A percentile compares a stretch with the other conserved stretches of the same genome.
phyloP scores from a whole-genome alignment of 2,888 invertebrate genomes.

The Epicampocera succincta region DNA sequence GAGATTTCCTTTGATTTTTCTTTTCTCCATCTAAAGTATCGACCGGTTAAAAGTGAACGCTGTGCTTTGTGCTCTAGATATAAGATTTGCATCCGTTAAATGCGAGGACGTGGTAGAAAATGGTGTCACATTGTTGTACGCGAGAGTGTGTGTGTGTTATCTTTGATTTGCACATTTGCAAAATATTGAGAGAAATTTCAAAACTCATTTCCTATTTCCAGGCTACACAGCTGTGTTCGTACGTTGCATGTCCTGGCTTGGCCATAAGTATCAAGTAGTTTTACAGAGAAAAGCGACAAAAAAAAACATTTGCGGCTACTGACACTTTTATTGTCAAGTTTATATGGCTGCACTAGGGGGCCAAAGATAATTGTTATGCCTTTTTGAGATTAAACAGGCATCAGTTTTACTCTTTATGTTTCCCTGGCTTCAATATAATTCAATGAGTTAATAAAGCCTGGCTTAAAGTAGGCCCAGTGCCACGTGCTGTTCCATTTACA shows the following conservation, averaged over 20 bases:
- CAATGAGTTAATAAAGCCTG: too few species aligned
- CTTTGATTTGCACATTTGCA: conserved; percentile 23
- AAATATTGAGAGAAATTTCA: conserved; percentile 25
- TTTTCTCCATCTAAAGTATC: too few species aligned
- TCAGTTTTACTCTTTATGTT: too few species aligned
- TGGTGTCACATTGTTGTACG: background rate
- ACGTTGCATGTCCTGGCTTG: conserved; percentile 45
- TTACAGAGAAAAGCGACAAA: conserved; percentile 33
- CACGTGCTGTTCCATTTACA: too few species aligned
- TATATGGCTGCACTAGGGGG: background rate
- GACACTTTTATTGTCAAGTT: conserved; percentile 3
- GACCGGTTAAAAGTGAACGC: too few species aligned
- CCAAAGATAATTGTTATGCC: background rate
- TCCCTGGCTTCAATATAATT: too few species aligned
- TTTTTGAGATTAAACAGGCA: too few species aligned
- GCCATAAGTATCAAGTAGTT: conserved; percentile 53
- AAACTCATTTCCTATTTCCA: conserved; percentile 61
- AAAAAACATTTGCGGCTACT: conserved; percentile 38
- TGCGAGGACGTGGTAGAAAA: background rate
- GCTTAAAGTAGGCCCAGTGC: too few species aligned
- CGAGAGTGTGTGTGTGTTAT: background rate
- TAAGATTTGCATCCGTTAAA: too few species aligned
- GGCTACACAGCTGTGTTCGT: conserved; percentile 49
- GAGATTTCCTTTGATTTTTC: too few species aligned
- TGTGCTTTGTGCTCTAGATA: too few species aligned